Base-by-base conservation (phyloP, 2,888 invertebrate species). In the Cephus rjabovi region DNA sequence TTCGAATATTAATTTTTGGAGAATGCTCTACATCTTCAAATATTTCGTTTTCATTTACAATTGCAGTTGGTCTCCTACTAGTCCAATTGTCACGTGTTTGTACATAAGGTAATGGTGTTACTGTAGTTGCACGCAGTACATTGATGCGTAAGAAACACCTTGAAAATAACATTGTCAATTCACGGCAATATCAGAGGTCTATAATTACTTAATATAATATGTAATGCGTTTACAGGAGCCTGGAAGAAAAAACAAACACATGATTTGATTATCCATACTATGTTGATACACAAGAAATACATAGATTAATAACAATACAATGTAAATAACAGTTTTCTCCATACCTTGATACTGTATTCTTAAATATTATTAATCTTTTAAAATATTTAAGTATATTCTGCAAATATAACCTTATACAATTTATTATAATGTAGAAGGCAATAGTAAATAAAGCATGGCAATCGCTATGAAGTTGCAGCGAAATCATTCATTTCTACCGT, bases 41-140 rank as follows among this genome's bases (percentile, higher is more conserved):
- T 73, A 88, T 79, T 81, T 92, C 92, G 80, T 93, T 93, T 30
- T 94, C 93, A 76, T 94, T 91, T 40, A 93, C 84, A 71, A 94
- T 93, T 85, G 92, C 93, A 35, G 90, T 89, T 34, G 94, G 94
- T 78, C 87, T 91, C 2, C 56, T 23, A 56, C 23, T 56, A 56
- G 0, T 56, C 23, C 23, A 56, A 56, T 23, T 56, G 1, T 56
- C 23, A 56, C 56, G 6, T 56, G 15, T 56, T 56, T 56, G 56
- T 56, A 56, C 56, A 56, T 56, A 23, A 56, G 56, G 6, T 56
- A 56, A 56, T 2, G 23, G 56, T 56, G 23, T 9, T 23, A 56
- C 56, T 56, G 56, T 23, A 56, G 56, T 56, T 23, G 56, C 23
- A 56, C 56, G 56, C 23, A 56, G 9, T 56, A 9, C 15, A 56